Base-by-base conservation (phyloP, 2,888 invertebrate genomes). In the Drosophila lutescens region DNA sequence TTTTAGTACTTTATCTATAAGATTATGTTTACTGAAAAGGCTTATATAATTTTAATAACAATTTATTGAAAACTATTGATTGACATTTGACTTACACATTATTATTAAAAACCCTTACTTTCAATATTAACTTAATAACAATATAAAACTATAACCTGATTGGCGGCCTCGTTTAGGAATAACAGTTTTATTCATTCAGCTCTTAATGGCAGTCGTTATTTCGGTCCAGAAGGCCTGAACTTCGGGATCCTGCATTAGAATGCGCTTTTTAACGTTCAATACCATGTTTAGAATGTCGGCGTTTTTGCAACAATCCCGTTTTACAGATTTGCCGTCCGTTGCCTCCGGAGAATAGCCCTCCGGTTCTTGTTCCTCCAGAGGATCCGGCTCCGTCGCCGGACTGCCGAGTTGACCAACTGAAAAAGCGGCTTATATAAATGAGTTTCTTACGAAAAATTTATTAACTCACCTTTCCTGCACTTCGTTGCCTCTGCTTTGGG, bases 211-310 rank as follows among this genome's bases (percentile, higher is more conserved):
- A 4, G 82, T 65, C 86, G 90, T 85, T 17, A 91, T 81, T 61
- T 87, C 74, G 6, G 79, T 74, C 63, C 92, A 82, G 59, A 91
- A 91, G 34, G 76, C 65, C 32, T 90, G 86, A 5, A 92, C 91
- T 23, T 91, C 90, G 0, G 91, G 84, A 76, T 91, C 79, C 36
- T 88, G 89, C 77, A 92, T 86, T 17, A 92, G 34, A 0, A 88
- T 86, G 4, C 86, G 78, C 47, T 92, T 92, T 49, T 92, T 92
- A 8, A 81, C 79, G 55, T 87, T 91, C 26, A 92, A 67, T 0
- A 92, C 90, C 61, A 90, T 77, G 30, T 85, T 88, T 9, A 92
- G 78, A 17, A 92, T 81, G 79, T 92, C 92, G 0, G 91, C 81
- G 55, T 87, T 89, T 72, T 91, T 91, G 17, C 81, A 88, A 20